A percentile compares a stretch with the other conserved stretches of the same genome.
Evolutionary conservation across 2,113 vertebrate genomes (phyloP).

Genomic region (Aplodontia rufa): DNA sequence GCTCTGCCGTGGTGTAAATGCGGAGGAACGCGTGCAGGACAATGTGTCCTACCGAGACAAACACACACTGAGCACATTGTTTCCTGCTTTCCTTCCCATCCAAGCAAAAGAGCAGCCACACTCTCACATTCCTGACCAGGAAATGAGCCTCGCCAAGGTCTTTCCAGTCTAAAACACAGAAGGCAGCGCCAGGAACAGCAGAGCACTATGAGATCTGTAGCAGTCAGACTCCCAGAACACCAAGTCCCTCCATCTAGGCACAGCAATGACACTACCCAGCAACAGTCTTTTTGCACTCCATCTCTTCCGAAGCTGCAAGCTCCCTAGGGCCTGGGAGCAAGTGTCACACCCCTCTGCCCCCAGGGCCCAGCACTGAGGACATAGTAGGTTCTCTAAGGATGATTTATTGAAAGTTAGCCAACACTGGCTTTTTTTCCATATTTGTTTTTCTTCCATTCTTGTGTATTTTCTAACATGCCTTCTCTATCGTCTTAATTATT

Average conservation of each 20-base stretch:
- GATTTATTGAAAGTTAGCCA: neutral
- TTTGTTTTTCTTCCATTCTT: neutral
- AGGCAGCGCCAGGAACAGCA: neutral
- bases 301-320: neutral
- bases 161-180: neutral
- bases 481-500: slow-evolving; percentile 37
- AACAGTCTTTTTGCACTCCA: neutral
- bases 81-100: neutral
- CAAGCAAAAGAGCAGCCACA: neutral
- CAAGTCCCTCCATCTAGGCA: neutral
- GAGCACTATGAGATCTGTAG: neutral
- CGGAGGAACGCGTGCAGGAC: neutral
- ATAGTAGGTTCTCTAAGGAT: neutral
- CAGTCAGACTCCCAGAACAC: neutral
- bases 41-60: neutral
- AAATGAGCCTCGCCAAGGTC: neutral
- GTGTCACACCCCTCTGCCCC: neutral
- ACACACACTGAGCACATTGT: accelerated
- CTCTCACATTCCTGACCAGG: neutral
- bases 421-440: neutral
- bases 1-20: accelerated
- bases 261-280: neutral
- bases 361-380: neutral
- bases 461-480: neutral
- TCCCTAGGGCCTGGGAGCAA: accelerated